phyloP scores from a whole-genome alignment of 30 jellyfish, hydroid and myxozoan species.

The Turritopsis dohrnii region DNA sequence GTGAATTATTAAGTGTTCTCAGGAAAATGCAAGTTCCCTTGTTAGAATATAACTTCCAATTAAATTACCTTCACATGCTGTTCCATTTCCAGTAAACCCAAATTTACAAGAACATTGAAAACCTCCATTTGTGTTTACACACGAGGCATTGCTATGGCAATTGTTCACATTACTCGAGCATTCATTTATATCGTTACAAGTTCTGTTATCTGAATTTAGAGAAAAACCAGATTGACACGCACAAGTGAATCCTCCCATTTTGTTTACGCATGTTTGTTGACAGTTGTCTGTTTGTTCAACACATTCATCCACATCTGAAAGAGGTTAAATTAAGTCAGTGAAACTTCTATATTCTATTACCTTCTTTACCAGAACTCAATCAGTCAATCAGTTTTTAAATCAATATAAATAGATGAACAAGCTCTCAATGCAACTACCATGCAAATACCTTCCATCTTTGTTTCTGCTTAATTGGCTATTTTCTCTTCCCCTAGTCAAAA shows the following conservation, averaged over 20 bases:
- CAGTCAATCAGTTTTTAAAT: too few species aligned
- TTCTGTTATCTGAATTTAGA: background rate
- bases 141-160: slow-evolving; percentile 14
- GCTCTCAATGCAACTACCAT: too few species aligned
- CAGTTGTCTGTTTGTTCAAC: slow-evolving; percentile 14
- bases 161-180: background rate
- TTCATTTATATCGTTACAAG: slow-evolving; percentile 21
- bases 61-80: background rate
- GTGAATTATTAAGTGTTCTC: background rate
- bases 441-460: slow-evolving; percentile 8
- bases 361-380: too few species aligned
- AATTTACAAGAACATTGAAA: slow-evolving; percentile 18
- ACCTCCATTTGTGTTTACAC: slow-evolving; percentile 33
- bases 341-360: too few species aligned
- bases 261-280: slow-evolving; percentile 4
- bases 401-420: too few species aligned
- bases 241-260: background rate
- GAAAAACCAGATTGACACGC: slow-evolving; percentile 7
- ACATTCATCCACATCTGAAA: slow-evolving; percentile 7
- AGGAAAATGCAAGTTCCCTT: background rate
- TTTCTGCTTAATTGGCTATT: background rate
- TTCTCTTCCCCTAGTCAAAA: background rate
- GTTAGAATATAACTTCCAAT: background rate
- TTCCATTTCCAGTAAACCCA: slow-evolving; percentile 21
- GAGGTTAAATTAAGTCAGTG: background rate